Conservation (phyloP, 2,797 vertebrate genomes). For the Clarias platycephalus region DNA sequence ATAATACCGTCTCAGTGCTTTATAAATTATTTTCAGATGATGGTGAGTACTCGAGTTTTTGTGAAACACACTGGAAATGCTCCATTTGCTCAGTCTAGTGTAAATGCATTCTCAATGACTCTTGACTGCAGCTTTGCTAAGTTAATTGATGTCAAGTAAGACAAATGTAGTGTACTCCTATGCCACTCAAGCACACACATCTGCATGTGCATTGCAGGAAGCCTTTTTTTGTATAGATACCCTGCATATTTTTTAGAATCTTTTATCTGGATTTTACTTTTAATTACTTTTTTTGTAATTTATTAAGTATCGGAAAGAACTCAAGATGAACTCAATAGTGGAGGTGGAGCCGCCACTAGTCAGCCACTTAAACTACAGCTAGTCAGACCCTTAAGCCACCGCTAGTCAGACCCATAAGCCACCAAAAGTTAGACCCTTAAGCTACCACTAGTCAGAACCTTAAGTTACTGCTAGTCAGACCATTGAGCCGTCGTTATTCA, state of each 20-base stretch:
- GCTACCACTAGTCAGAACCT: too few relatives aligned
- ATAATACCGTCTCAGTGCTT: background rate
- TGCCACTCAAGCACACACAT: background rate
- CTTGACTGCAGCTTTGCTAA: conserved; percentile 24
- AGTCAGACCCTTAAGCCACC: background rate
- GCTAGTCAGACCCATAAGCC: background rate
- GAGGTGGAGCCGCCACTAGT: background rate
- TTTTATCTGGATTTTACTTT: background rate
- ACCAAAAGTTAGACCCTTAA: too few relatives aligned
- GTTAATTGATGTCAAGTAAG: conserved; percentile 46
- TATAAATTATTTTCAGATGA: background rate
- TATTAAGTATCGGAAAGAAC: background rate
- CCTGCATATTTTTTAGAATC: background rate
- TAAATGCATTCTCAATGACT: conserved; percentile 28
- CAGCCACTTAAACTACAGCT: background rate
- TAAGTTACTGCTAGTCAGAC: too few relatives aligned
- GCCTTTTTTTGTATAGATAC: background rate
- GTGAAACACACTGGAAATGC: conserved; percentile 4
- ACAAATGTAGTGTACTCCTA: conserved; percentile 24
- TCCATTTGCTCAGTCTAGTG: conserved; percentile 17
- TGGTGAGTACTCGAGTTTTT: background rate
- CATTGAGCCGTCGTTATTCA: background rate
- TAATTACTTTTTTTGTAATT: background rate
- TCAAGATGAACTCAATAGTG: background rate
- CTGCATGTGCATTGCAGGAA: conserved; percentile 2